Percentiles rank a stretch among this genome's conserved stretches.
These are phyloP conservation scores for Drosophila watanabei DNA, from an alignment of 1,140 invertebrate species.

Conservation along the genomic window DNA sequence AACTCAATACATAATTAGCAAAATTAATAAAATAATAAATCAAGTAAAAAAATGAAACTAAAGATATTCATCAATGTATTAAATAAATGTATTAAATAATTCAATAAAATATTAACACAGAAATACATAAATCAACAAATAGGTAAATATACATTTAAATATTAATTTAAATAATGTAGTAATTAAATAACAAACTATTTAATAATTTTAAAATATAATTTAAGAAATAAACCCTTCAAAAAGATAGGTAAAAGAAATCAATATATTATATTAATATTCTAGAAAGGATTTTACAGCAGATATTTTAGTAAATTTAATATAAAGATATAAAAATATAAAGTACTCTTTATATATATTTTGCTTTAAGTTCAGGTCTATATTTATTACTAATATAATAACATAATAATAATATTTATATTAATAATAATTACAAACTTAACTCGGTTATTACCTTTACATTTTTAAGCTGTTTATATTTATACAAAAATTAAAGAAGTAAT, in stretches of 20 bases:
- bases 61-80: too few species aligned
- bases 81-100: too few species aligned
- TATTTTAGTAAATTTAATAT: neutral
- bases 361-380: neutral
- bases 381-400: neutral
- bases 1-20: neutral
- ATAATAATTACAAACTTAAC: too few species aligned
- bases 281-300: neutral
- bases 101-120: neutral
- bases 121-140: neutral
- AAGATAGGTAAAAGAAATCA: neutral
- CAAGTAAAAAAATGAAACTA: neutral
- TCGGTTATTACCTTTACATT: neutral
- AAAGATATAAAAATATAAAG: neutral
- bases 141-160: neutral
- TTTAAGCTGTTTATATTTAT: neutral
- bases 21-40: neutral
- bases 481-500: neutral
- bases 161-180: neutral
- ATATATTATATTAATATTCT: neutral
- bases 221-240: neutral
- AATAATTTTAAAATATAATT: too few species aligned
- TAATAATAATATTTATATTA: too few species aligned
- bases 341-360: neutral
- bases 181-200: neutral